Percentiles rank a stretch among this genome's conserved stretches.
Evolutionary conservation across 2,797 vertebrate species (phyloP).

Genomic region (Odontamblyopus rebecca): DNA sequence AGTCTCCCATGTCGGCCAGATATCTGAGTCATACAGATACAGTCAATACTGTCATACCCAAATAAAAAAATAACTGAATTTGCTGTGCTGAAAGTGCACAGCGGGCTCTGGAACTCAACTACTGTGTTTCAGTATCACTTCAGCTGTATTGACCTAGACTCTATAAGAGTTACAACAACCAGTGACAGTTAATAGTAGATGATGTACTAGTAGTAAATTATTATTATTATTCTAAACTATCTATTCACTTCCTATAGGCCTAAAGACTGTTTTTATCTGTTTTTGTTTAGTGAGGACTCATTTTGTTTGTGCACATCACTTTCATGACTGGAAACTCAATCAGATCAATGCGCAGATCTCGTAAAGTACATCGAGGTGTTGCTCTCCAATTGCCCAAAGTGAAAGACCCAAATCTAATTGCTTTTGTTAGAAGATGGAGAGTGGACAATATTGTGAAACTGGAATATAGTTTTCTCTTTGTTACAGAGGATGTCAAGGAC

Average conservation of each 20-base stretch:
- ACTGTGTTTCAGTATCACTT: conserved; percentile 3
- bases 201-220: too few species aligned
- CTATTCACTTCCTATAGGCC: neutral
- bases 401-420: conserved; percentile 36
- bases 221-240: neutral
- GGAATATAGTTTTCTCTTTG: conserved; percentile 44
- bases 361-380: conserved; percentile 38
- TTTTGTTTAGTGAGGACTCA: conserved; percentile 10
- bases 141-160: neutral
- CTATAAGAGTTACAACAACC: neutral
- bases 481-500: conserved; percentile 81
- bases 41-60: conserved; percentile 27
- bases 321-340: conserved; percentile 18
- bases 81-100: conserved; percentile 13
- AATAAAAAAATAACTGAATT: conserved; percentile 16
- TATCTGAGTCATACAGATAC: conserved; percentile 28
- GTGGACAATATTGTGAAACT: conserved; percentile 36
- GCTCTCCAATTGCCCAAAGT: conserved; percentile 20
- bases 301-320: conserved; percentile 26
- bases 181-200: neutral
- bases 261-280: conserved; percentile 8
- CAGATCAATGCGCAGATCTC: conserved; percentile 3
- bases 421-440: conserved; percentile 22
- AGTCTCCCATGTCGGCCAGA: conserved; percentile 14
- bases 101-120: conserved; percentile 12